These are phyloP conservation scores for Thamnaconus septentrionalis DNA, from an alignment of 2,113 vertebrate genomes.

Conservation along the genomic window DNA sequence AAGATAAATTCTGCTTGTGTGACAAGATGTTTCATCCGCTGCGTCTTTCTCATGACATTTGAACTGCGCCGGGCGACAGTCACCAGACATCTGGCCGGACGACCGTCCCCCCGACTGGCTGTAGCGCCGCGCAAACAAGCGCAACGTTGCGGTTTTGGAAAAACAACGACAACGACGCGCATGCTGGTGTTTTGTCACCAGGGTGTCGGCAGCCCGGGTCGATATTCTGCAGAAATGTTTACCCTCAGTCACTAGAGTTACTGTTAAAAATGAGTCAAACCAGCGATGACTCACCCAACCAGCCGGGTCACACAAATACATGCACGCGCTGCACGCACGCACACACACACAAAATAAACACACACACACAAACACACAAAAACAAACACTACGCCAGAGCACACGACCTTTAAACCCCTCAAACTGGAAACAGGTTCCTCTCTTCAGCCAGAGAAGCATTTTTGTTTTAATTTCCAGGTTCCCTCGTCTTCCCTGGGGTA, in stretches of 20 bases:
- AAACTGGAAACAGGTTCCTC: slow-evolving; percentile 51
- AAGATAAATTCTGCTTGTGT: neutral
- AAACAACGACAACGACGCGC: slow-evolving; percentile 20
- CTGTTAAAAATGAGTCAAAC: slow-evolving; percentile 47
- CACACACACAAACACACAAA: too few relatives aligned
- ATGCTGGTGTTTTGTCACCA: slow-evolving; percentile 26
- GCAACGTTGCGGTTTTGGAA: slow-evolving; percentile 11
- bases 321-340: too few relatives aligned
- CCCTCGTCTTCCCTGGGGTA: slow-evolving; percentile 36
- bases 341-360: too few relatives aligned
- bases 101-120: slow-evolving; percentile 28
- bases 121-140: slow-evolving; percentile 34
- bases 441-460: slow-evolving; percentile 53
- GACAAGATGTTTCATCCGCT: neutral
- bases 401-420: slow-evolving; percentile 13
- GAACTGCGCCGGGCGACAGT: slow-evolving; percentile 13
- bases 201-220: slow-evolving; percentile 11
- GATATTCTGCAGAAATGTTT: too few relatives aligned
- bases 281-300: slow-evolving; percentile 49
- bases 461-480: slow-evolving; percentile 51
- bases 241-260: too few relatives aligned
- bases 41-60: neutral
- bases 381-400: slow-evolving; percentile 13
- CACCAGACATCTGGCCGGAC: slow-evolving; percentile 34
- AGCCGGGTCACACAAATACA: slow-evolving; percentile 9